A percentile compares a stretch with the other conserved stretches of the same genome.
phyloP scores from a whole-genome alignment of 1,140 invertebrate species.

The Plectus sambesii region DNA sequence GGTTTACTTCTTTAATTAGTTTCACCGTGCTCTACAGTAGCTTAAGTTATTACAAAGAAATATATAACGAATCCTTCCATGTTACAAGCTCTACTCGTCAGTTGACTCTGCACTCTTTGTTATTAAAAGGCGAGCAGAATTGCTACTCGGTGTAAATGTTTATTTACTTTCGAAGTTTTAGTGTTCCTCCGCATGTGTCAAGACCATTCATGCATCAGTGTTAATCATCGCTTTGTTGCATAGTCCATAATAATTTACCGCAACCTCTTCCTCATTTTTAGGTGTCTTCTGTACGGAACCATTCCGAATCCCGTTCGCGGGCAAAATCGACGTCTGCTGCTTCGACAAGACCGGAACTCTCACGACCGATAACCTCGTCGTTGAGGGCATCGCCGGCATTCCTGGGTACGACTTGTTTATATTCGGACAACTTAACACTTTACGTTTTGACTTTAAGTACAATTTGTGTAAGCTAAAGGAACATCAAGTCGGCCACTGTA shows the following conservation, averaged over 20 bases:
- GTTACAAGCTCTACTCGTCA: too few relatives aligned
- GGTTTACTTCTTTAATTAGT: too few relatives aligned
- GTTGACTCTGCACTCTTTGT: too few relatives aligned
- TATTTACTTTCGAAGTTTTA: too few relatives aligned
- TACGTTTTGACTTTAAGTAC: constrained; percentile 5
- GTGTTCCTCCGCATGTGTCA: constrained; percentile 3
- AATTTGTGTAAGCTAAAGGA: neutral
- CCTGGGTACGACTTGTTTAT: constrained; percentile 36
- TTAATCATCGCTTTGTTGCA: neutral
- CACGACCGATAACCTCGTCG: constrained; percentile 91
- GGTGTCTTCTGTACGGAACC: constrained; percentile 97
- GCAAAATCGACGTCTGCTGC: constrained; percentile 97
- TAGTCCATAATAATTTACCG: too few relatives aligned
- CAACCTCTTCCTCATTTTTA: constrained; percentile 41
- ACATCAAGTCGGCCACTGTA: too few relatives aligned
- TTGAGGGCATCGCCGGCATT: constrained; percentile 87
- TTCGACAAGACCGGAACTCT: constrained; percentile 99
- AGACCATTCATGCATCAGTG: neutral
- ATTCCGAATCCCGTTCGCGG: constrained; percentile 97
- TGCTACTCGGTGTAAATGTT: too few relatives aligned
- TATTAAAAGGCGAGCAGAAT: too few relatives aligned
- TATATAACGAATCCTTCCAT: too few relatives aligned
- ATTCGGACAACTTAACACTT: neutral
- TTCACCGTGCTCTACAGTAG: too few relatives aligned
- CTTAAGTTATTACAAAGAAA: too few relatives aligned